Evolutionary conservation across 1,140 invertebrate genomes (phyloP).

Genomic region (Drosophila yakuba): DNA sequence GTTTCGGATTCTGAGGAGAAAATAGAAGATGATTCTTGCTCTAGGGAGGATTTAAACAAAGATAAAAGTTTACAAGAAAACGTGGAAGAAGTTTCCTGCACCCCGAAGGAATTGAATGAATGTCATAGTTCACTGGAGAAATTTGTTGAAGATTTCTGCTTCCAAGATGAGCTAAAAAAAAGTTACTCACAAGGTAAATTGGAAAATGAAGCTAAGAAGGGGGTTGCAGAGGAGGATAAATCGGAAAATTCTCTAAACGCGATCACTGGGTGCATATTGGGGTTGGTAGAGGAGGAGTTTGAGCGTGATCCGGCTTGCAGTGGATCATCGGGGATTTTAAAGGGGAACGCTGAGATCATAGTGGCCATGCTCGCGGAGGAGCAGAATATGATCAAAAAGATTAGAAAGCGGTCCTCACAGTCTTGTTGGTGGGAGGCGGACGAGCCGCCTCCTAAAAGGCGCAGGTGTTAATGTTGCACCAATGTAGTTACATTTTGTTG

Average conservation of each 20-base stretch:
- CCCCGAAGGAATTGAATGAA: no score
- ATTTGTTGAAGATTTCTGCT: background rate
- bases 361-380: slow-evolving; percentile 7
- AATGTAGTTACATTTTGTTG: background rate
- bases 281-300: slow-evolving; percentile 4
- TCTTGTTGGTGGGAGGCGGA: background rate
- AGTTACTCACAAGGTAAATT: background rate
- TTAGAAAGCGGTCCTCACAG: background rate
- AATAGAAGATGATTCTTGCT: background rate
- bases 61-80: background rate
- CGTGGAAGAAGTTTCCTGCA: no score
- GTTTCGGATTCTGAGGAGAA: background rate
- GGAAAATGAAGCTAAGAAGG: background rate
- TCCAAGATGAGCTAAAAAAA: background rate
- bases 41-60: no score
- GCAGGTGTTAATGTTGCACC: background rate
- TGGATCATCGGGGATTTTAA: background rate
- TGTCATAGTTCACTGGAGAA: background rate
- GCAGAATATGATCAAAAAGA: background rate
- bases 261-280: slow-evolving; percentile 8
- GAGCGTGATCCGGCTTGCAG: background rate
- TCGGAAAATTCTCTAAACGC: background rate
- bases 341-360: slow-evolving; percentile 14
- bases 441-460: background rate
- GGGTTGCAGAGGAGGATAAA: background rate